phyloP scores from a whole-genome alignment of 2,888 invertebrate genomes.

The Amaurobius ferox region DNA sequence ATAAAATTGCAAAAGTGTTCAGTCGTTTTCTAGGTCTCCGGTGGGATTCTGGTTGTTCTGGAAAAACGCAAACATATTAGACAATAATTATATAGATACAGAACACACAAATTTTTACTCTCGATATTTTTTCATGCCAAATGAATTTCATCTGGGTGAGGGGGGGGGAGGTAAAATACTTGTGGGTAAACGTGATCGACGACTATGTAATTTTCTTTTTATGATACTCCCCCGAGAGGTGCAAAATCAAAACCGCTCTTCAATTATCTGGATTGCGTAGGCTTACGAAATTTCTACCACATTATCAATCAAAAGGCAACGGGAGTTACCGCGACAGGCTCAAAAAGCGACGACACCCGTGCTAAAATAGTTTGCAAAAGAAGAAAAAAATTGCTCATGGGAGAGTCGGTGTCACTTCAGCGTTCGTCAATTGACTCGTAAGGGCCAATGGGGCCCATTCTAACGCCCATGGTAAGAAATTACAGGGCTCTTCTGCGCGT shows the following conservation, averaged over 20 bases:
- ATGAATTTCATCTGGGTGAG: no score
- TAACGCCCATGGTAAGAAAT: not conserved
- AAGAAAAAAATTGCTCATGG: not conserved
- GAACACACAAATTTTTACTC: no score
- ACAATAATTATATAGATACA: no score
- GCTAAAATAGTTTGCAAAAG: constrained; percentile 3
- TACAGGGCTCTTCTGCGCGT: not conserved
- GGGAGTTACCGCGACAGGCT: constrained; percentile 45
- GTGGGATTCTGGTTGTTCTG: no score
- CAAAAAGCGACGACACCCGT: constrained; percentile 59
- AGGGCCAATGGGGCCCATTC: not conserved
- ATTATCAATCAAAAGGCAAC: constrained; percentile 51
- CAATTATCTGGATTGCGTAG: constrained; percentile 58
- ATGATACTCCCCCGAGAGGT: not conserved
- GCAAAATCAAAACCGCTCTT: constrained; percentile 5
- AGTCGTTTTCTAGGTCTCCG: no score
- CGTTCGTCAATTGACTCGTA: constrained; percentile 12
- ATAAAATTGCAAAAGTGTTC: no score
- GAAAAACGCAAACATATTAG: no score
- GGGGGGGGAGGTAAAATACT: no score
- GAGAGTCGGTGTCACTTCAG: constrained; percentile 28
- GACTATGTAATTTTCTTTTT: not conserved
- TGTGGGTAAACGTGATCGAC: not conserved
- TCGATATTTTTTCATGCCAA: no score
- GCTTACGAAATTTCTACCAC: constrained; percentile 49